A percentile compares a stretch with the other conserved stretches of the same genome.
Conservation (phyloP, 2,113 vertebrate species). For the Heptranchias perlo region DNA sequence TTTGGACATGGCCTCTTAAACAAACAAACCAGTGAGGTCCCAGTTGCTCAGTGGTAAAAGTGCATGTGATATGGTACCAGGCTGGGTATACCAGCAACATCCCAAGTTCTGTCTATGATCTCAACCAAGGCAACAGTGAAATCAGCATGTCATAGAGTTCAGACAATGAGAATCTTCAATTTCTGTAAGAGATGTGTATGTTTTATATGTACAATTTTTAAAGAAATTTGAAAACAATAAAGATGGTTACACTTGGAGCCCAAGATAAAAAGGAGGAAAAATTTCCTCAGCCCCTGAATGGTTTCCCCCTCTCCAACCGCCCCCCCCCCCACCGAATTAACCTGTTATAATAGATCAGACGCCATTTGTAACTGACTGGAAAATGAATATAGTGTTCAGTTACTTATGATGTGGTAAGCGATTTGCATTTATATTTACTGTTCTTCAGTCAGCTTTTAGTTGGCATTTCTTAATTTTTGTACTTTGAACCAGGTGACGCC, state of each 20-base stretch:
- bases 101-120: too few species aligned
- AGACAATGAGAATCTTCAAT: not conserved
- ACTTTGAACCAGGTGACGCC: constrained; percentile 65
- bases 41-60: not conserved
- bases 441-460: not conserved
- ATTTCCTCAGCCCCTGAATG: not conserved
- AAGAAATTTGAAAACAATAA: not conserved
- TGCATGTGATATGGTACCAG: not conserved
- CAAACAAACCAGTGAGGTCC: not conserved
- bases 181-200: not conserved
- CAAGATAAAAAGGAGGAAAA: not conserved
- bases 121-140: not conserved
- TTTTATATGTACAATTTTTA: not conserved
- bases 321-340: not conserved
- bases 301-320: not conserved
- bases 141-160: not conserved
- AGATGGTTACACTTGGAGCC: not conserved
- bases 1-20: not conserved
- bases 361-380: not conserved
- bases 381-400: not conserved
- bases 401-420: not conserved
- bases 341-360: not conserved
- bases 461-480: not conserved
- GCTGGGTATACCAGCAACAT: not conserved
- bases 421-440: not conserved